Evolutionary conservation across 2,888 invertebrate species (phyloP).

Genomic region (Erebia palarica): DNA sequence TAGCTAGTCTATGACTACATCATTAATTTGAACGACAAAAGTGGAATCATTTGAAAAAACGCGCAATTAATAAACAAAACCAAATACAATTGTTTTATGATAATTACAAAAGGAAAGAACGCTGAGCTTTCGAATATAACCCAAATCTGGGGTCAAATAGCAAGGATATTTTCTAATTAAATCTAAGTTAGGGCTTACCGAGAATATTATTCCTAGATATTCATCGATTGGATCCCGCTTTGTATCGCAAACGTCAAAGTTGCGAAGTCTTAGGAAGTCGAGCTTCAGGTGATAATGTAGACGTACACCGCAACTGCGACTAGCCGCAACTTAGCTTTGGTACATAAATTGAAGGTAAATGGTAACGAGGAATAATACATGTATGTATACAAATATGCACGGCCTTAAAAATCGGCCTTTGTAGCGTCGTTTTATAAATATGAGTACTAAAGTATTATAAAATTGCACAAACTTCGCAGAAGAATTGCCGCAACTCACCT

Average conservation of each 20-base stretch:
- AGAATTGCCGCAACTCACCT: too few species aligned
- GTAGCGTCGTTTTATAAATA: too few species aligned
- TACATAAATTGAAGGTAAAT: not conserved
- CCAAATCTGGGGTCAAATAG: not conserved
- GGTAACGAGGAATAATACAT: not conserved
- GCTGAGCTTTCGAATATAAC: too few species aligned
- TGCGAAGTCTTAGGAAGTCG: constrained; percentile 77
- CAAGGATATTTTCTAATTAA: constrained; percentile 6
- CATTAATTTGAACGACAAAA: too few species aligned
- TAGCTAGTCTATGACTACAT: too few species aligned
- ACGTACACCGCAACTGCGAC: constrained; percentile 62
- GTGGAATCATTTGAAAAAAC: too few species aligned
- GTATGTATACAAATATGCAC: not conserved
- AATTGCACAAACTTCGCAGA: too few species aligned
- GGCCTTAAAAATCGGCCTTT: too few species aligned
- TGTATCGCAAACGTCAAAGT: constrained; percentile 75
- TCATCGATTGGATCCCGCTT: constrained; percentile 60
- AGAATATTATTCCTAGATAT: constrained; percentile 46
- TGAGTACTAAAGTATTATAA: too few species aligned
- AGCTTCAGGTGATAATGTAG: constrained; percentile 81
- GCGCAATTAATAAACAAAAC: too few species aligned
- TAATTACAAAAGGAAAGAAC: too few species aligned
- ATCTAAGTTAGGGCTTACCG: constrained; percentile 2
- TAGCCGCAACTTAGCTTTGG: constrained; percentile 21
- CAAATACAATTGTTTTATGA: too few species aligned